These are phyloP conservation scores for Rotaria socialis DNA, from an alignment of 2,888 invertebrate species.

Conservation along the genomic window DNA sequence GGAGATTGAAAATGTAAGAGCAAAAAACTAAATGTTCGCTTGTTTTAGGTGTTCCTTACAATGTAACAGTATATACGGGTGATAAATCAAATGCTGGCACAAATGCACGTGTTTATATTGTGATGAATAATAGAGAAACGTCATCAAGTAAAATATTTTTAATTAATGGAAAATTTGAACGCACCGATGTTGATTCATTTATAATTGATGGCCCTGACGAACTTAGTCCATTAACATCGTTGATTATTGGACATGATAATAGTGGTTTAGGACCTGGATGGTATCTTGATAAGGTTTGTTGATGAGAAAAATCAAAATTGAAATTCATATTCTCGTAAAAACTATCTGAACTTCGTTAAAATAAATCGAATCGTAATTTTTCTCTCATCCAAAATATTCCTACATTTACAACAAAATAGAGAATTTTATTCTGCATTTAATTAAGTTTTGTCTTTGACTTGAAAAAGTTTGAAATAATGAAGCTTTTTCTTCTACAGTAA, in stretches of 20 bases:
- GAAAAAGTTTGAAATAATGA: too few species aligned
- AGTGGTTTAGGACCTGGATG: constrained; percentile 56
- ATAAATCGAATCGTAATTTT: too few species aligned
- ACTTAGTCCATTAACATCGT: constrained; percentile 54
- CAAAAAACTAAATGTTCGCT: background rate
- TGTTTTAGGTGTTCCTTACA: constrained; percentile 54
- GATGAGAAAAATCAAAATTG: background rate
- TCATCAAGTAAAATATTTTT: constrained; percentile 57
- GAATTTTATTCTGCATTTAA: too few species aligned
- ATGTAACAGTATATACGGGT: constrained; percentile 56
- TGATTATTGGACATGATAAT: constrained; percentile 59
- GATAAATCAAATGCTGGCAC: constrained; percentile 56
- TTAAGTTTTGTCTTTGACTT: too few species aligned
- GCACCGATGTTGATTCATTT: constrained; percentile 55
- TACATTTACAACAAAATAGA: too few species aligned
- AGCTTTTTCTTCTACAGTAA: too few species aligned
- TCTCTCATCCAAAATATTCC: too few species aligned
- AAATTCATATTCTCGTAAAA: too few species aligned
- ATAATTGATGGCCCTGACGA: constrained; percentile 54
- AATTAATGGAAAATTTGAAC: constrained; percentile 55
- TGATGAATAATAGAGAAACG: constrained; percentile 51
- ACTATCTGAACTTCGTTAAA: too few species aligned
- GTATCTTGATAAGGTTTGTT: constrained; percentile 53
- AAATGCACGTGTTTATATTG: constrained; percentile 55
- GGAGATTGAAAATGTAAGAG: background rate